phyloP scores from a whole-genome alignment of 2,113 vertebrate species.

The Marmota flaviventris region DNA sequence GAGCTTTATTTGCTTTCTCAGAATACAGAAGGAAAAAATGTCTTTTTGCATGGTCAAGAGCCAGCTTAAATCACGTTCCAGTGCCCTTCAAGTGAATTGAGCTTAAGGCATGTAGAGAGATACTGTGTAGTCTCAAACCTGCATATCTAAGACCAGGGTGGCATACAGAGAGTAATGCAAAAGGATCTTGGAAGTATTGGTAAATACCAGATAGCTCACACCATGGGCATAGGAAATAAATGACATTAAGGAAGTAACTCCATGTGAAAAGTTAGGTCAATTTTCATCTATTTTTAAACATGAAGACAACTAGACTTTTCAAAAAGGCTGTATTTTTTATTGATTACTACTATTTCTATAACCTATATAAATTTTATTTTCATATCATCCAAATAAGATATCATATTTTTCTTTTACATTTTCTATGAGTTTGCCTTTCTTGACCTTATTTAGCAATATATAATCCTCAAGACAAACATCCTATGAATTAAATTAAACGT shows the following conservation, averaged over 20 bases:
- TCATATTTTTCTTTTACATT: constrained; percentile 70
- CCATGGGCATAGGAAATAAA: background rate
- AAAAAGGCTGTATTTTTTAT: constrained; percentile 34
- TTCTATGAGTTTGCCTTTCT: constrained; percentile 58
- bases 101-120: background rate
- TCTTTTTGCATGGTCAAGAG: background rate
- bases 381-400: constrained; percentile 31
- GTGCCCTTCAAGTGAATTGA: background rate
- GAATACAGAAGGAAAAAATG: background rate
- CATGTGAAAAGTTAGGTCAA: background rate
- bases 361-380: background rate
- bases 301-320: background rate
- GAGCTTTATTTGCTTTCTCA: background rate
- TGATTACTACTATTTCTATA: constrained; percentile 60
- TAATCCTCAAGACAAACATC: constrained; percentile 65
- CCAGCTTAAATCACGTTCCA: background rate
- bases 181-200: background rate
- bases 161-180: background rate
- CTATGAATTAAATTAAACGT: constrained; percentile 49
- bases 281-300: constrained; percentile 48
- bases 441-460: constrained; percentile 69
- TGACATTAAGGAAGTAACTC: background rate
- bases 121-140: background rate
- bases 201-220: background rate
- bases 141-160: background rate